Percentiles rank a stretch among this genome's conserved stretches.
Conservation (phyloP, 2,888 invertebrate genomes). For the Rutpela maculata region DNA sequence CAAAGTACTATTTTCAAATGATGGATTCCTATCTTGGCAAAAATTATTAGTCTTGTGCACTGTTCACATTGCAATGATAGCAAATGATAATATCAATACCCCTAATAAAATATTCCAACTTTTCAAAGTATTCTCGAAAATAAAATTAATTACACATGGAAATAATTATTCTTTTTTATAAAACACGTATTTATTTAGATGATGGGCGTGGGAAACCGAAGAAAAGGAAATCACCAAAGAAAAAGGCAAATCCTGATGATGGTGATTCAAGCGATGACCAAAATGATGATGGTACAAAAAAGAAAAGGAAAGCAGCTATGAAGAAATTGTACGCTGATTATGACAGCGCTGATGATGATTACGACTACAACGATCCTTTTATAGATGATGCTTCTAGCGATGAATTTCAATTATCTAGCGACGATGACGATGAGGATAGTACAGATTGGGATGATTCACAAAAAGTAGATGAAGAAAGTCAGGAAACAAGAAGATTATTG, state of each 20-base stretch:
- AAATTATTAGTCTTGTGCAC: too few relatives aligned
- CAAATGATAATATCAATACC: neutral
- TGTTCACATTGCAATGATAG: neutral
- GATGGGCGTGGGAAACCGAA: neutral
- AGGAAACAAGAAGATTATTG: constrained; percentile 50
- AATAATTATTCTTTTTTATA: neutral
- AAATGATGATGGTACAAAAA: neutral
- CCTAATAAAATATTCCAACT: neutral
- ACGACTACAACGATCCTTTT: constrained; percentile 56
- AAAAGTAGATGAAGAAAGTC: constrained; percentile 48
- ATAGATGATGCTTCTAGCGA: constrained; percentile 57
- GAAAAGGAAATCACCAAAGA: neutral
- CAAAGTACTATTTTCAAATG: too few relatives aligned
- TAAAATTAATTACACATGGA: neutral
- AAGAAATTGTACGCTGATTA: constrained; percentile 3
- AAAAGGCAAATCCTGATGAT: neutral
- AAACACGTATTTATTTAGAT: neutral
- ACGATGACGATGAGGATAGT: constrained; percentile 44
- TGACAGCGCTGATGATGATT: constrained; percentile 53
- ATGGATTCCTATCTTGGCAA: too few relatives aligned
- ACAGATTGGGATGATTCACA: constrained; percentile 57
- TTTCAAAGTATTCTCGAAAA: neutral
- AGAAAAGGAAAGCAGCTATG: constrained; percentile 17
- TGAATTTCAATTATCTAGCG: constrained; percentile 51
- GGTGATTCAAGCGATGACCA: constrained; percentile 11